phyloP scores from a whole-genome alignment of 2,888 invertebrate genomes.

The Athripsodes cinereus region DNA sequence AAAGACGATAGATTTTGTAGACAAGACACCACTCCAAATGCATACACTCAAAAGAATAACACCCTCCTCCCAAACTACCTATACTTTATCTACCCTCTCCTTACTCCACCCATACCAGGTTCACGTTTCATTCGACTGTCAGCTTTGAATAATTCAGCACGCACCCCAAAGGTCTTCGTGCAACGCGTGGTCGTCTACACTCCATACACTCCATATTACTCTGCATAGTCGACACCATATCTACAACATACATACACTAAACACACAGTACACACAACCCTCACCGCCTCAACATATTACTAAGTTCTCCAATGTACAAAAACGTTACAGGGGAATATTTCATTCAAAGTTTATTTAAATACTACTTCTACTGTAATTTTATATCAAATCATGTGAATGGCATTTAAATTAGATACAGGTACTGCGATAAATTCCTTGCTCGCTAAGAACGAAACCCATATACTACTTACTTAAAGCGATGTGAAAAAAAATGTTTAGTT shows the following conservation, averaged over 20 bases:
- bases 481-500: background rate
- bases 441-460: background rate
- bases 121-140: constrained; percentile 18
- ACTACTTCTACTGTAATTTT: background rate
- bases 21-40: background rate
- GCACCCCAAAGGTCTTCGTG: constrained; percentile 18
- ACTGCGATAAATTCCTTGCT: background rate
- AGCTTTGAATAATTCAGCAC: constrained; percentile 26
- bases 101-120: background rate
- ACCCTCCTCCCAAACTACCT: too few relatives aligned
- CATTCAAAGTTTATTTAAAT: too few relatives aligned
- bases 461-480: background rate
- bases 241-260: too few relatives aligned
- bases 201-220: too few relatives aligned
- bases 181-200: constrained; percentile 6
- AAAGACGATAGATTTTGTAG: background rate
- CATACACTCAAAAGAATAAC: background rate
- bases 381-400: background rate
- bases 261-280: too few relatives aligned
- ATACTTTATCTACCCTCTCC: background rate
- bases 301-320: too few relatives aligned
- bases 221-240: too few relatives aligned
- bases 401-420: background rate
- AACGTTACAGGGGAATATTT: too few relatives aligned
- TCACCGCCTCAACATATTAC: too few relatives aligned